A percentile compares a stretch with the other conserved stretches of the same genome.
Conservation (phyloP, 1,140 invertebrate species). For the Rhagoletis zephyria region DNA sequence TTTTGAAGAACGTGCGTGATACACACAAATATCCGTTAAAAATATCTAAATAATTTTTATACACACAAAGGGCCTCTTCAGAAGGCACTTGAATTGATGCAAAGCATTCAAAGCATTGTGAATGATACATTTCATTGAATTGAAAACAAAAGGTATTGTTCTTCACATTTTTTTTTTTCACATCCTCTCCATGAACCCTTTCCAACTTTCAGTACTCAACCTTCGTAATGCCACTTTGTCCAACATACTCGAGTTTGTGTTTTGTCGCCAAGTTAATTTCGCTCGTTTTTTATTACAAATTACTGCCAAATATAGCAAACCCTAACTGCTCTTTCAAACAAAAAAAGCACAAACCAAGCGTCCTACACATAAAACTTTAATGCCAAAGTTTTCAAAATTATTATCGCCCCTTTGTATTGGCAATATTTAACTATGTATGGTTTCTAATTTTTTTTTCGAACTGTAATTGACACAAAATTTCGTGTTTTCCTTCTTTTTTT, state of each 20-base stretch:
- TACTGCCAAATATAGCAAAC: neutral
- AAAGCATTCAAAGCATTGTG: no score
- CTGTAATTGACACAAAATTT: neutral
- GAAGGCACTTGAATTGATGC: no score
- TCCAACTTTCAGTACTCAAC: no score
- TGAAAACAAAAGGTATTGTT: no score
- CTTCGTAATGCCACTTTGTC: neutral
- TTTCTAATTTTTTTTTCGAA: neutral
- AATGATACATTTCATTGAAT: no score
- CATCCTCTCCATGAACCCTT: no score
- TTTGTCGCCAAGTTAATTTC: neutral
- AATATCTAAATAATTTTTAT: no score
- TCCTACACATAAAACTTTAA: neutral
- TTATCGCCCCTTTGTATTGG: slow-evolving; percentile 9
- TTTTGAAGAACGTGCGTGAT: no score
- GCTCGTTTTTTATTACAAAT: neutral
- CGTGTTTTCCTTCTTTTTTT: neutral
- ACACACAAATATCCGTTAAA: no score
- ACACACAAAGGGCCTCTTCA: no score
- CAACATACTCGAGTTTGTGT: neutral
- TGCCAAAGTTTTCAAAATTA: slow-evolving; percentile 25
- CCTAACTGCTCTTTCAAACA: neutral
- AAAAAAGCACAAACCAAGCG: neutral
- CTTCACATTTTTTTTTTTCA: no score
- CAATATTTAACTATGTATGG: neutral